phyloP scores from a whole-genome alignment of 2,797 vertebrate genomes.

The Streptopelia turtur region DNA sequence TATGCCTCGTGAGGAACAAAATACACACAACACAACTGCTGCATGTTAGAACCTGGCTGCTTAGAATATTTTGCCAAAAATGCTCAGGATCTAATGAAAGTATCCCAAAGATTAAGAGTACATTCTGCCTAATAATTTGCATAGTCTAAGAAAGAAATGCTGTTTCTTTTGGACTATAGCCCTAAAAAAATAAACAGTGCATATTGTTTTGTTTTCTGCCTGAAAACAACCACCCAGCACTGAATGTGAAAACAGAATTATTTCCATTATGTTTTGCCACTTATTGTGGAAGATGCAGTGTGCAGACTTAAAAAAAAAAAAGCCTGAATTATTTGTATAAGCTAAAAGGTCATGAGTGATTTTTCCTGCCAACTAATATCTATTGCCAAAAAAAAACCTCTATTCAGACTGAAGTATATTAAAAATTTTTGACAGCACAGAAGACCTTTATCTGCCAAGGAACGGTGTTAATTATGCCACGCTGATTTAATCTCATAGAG shows the following conservation, averaged over 20 bases:
- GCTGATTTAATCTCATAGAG: slow-evolving; percentile 54
- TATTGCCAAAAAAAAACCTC: neutral
- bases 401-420: slow-evolving; percentile 8
- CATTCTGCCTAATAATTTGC: neutral
- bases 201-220: neutral
- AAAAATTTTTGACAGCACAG: neutral
- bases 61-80: neutral
- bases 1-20: neutral
- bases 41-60: neutral
- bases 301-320: neutral
- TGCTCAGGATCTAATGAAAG: neutral
- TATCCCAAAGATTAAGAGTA: slow-evolving; percentile 14
- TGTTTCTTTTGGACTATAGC: neutral
- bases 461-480: slow-evolving; percentile 24
- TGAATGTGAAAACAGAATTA: neutral
- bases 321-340: slow-evolving; percentile 30
- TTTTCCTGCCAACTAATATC: slow-evolving; percentile 34
- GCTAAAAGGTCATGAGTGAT: slow-evolving; percentile 10
- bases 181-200: neutral
- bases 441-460: slow-evolving; percentile 30
- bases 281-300: neutral
- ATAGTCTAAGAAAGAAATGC: neutral
- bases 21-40: neutral
- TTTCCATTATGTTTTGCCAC: neutral
- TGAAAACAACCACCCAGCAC: neutral